Conservation (phyloP, 2,797 vertebrate genomes). For the Liasis olivaceus region DNA sequence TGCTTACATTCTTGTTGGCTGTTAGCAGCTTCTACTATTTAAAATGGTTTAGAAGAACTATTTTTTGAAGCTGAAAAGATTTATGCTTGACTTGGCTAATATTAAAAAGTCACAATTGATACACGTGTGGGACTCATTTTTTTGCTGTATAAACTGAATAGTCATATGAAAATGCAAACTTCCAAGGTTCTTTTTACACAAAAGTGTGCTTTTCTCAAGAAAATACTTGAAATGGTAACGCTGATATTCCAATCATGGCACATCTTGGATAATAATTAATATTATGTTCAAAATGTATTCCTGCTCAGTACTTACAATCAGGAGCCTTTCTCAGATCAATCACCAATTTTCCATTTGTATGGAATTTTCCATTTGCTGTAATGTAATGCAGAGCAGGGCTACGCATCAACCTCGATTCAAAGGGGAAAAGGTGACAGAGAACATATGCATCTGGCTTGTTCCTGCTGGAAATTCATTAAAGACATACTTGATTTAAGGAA, state of each 20-base stretch:
- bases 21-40: constrained; percentile 44
- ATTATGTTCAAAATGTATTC: background rate
- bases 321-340: background rate
- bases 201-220: constrained; percentile 6
- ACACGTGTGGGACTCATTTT: constrained; percentile 42
- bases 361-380: background rate
- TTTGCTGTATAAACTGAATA: constrained; percentile 50
- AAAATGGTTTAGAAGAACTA: constrained; percentile 20
- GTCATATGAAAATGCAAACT: constrained; percentile 64
- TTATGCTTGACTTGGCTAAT: constrained; percentile 49
- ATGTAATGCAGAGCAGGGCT: no score
- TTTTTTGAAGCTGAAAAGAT: constrained; percentile 36
- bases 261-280: background rate
- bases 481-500: no score
- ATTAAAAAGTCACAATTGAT: constrained; percentile 56
- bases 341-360: background rate
- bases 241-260: constrained; percentile 30
- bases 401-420: no score
- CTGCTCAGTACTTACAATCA: background rate
- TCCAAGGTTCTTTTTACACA: constrained; percentile 53
- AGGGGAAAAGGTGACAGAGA: no score
- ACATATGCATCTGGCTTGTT: no score
- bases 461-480: no score
- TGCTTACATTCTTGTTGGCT: background rate
- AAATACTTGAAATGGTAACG: constrained; percentile 38